Evolutionary conservation across 2,113 vertebrate species (phyloP).

Genomic region (Spilogale gracilis): DNA sequence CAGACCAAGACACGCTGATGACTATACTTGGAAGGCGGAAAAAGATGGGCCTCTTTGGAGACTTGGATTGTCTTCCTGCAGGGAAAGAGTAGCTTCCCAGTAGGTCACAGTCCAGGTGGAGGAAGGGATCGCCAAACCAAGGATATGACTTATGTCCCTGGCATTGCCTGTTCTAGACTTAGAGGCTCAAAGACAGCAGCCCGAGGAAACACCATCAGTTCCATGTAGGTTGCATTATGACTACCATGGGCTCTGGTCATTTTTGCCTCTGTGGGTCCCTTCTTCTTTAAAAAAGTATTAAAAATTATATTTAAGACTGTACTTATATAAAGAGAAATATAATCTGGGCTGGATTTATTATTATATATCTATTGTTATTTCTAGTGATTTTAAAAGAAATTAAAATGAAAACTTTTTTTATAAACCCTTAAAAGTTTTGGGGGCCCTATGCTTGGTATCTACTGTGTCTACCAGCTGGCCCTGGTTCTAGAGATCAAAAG

Average conservation of each 20-base stretch:
- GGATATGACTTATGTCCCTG: neutral
- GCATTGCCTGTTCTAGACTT: neutral
- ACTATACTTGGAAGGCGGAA: neutral
- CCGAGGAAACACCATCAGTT: neutral
- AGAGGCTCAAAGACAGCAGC: neutral
- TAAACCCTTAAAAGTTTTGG: neutral
- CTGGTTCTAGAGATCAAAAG: neutral
- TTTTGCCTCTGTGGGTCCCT: neutral
- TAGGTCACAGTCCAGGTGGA: neutral
- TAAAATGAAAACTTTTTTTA: neutral
- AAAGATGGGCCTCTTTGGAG: neutral
- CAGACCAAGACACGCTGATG: neutral
- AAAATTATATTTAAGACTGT: neutral
- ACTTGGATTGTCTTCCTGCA: neutral
- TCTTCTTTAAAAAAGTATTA: neutral
- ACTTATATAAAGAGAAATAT: neutral
- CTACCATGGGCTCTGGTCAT: neutral
- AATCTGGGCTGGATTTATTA: neutral
- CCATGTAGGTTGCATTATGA: neutral
- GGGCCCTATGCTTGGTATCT: neutral
- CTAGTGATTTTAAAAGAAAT: conserved; percentile 5
- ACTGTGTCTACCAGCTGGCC: neutral
- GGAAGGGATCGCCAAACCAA: neutral
- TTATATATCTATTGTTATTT: neutral
- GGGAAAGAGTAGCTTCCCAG: neutral